Evolutionary conservation across 2,797 vertebrate species (phyloP).

Genomic region (Eleutherodactylus coqui): DNA sequence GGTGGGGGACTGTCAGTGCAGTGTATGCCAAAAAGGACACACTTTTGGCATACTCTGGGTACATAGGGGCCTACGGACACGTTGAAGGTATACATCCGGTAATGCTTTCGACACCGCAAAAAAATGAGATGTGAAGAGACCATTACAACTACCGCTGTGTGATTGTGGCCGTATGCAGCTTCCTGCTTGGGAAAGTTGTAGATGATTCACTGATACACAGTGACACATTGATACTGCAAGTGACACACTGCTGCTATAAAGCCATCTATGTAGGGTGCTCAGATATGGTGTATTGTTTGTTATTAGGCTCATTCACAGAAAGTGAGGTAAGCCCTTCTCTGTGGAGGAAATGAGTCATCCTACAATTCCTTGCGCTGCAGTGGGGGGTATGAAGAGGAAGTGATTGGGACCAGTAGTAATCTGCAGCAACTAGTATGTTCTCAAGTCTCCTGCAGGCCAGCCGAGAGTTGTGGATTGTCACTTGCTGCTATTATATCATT

Average conservation of each 20-base stretch:
- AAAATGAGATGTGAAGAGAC: too few relatives aligned
- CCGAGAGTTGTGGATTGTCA: neutral
- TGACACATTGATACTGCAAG: neutral
- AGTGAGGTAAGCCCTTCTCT: conserved; percentile 17
- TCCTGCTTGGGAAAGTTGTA: neutral
- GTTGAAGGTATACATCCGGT: too few relatives aligned
- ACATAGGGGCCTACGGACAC: too few relatives aligned
- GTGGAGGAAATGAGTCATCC: conserved; percentile 48
- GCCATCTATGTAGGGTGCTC: neutral
- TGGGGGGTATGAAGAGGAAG: conserved; percentile 37
- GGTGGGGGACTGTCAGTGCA: too few relatives aligned
- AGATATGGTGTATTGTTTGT: conserved; percentile 9
- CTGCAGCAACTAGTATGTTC: neutral
- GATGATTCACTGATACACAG: too few relatives aligned
- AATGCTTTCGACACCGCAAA: too few relatives aligned
- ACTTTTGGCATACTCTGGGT: too few relatives aligned
- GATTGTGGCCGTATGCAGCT: neutral
- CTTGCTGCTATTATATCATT: neutral
- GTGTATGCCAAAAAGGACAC: too few relatives aligned
- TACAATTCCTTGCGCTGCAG: conserved; percentile 17
- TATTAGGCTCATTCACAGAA: conserved; percentile 17
- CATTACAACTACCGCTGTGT: neutral
- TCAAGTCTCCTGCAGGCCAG: neutral
- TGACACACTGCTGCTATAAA: neutral
- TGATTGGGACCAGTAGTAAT: conserved; percentile 11